Evolutionary conservation across 2,797 vertebrate genomes (phyloP).

Genomic region (Poecilia wingei): DNA sequence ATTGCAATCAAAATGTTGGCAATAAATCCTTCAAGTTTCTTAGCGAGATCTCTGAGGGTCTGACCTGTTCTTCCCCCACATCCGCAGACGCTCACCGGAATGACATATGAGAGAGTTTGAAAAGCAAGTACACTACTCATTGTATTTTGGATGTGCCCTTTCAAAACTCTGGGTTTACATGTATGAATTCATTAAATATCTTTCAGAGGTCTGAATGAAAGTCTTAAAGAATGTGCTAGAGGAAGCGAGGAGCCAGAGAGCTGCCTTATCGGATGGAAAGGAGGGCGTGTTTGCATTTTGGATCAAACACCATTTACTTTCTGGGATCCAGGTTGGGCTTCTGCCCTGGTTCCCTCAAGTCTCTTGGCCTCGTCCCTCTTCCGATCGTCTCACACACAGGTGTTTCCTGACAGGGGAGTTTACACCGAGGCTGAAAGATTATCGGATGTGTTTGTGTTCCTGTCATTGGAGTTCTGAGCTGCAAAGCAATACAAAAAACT

Average conservation of each 20-base stretch:
- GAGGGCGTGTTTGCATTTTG: neutral
- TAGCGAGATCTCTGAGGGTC: neutral
- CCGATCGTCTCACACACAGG: neutral
- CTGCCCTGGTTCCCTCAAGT: neutral
- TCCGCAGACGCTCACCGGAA: neutral
- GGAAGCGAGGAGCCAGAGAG: neutral
- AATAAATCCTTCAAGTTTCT: neutral
- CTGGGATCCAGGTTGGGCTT: neutral
- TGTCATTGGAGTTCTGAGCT: neutral
- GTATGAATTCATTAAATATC: neutral
- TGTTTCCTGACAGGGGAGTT: neutral
- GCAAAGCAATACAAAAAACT: neutral
- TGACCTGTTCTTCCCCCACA: neutral
- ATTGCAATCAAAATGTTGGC: neutral
- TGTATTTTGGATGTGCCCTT: neutral
- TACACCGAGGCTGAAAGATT: neutral
- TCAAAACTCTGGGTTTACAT: neutral
- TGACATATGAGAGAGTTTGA: neutral
- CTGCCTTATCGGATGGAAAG: neutral
- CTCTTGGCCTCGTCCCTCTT: neutral
- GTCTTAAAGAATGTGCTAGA: neutral
- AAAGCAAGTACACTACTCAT: neutral
- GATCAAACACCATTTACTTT: neutral
- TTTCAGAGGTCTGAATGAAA: neutral
- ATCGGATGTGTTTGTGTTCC: neutral